These are phyloP conservation scores for Ceyx cyanopectus DNA, from an alignment of 2,113 vertebrate species.

Conservation along the genomic window DNA sequence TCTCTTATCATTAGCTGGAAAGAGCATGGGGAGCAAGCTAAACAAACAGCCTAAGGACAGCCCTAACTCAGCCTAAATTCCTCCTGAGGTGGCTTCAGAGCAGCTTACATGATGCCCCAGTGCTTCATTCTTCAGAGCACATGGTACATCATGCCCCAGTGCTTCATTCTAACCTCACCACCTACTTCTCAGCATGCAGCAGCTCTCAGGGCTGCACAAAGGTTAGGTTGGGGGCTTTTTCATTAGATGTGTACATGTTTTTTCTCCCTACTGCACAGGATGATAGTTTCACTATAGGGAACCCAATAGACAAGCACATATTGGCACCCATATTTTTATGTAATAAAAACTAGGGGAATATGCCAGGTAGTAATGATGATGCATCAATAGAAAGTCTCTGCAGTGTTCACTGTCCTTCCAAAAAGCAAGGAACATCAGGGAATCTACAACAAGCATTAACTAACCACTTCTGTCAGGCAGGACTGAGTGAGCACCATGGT, in stretches of 20 bases:
- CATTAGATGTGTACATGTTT: conserved; percentile 1
- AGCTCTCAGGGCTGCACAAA: not conserved
- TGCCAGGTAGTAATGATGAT: not conserved
- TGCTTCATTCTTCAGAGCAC: not conserved
- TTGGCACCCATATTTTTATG: too few relatives aligned
- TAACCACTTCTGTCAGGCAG: not conserved
- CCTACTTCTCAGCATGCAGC: not conserved
- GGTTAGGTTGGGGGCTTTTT: not conserved
- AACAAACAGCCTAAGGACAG: conserved; percentile 5
- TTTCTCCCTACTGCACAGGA: conserved; percentile 40
- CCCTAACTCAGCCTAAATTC: conserved; percentile 20
- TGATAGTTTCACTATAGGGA: conserved; percentile 41
- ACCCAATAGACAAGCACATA: conserved; percentile 50
- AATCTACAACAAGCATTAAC: not conserved
- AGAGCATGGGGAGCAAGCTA: not conserved
- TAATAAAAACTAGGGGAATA: not conserved
- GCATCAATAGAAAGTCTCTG: not conserved
- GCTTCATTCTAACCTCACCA: not conserved
- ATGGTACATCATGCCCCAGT: not conserved
- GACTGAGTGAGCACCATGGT: not conserved
- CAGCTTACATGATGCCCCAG: not conserved
- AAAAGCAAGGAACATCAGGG: not conserved
- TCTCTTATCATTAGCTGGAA: conserved; percentile 28
- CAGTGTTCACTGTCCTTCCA: not conserved
- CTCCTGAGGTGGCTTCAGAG: not conserved